These are phyloP conservation scores for Trichogramma evanescens DNA, from an alignment of 2,888 invertebrate genomes.

Conservation along the genomic window DNA sequence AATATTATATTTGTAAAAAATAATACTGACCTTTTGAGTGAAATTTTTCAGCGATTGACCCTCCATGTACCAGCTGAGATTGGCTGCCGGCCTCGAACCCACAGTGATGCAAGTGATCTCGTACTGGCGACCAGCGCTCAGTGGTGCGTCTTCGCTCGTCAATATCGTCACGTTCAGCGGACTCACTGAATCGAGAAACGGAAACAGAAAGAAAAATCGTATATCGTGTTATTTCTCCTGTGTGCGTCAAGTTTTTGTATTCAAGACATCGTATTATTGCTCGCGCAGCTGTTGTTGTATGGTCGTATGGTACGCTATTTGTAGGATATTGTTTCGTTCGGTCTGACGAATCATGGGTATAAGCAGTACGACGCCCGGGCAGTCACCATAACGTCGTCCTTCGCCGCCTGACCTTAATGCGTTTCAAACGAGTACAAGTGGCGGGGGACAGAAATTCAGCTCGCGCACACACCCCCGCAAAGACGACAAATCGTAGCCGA, in stretches of 20 bases:
- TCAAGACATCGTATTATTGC: background rate
- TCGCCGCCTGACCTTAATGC: constrained; percentile 22
- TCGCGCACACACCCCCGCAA: background rate
- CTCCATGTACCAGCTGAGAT: constrained; percentile 81
- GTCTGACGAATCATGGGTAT: no score
- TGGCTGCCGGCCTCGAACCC: constrained; percentile 79
- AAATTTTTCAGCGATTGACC: constrained; percentile 57
- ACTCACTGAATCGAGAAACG: constrained; percentile 56
- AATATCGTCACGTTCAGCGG: constrained; percentile 73
- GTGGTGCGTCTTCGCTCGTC: constrained; percentile 67
- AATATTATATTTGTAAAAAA: background rate
- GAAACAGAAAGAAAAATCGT: background rate
- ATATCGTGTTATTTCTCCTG: background rate
- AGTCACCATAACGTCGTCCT: no score
- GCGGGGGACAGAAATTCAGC: constrained; percentile 14
- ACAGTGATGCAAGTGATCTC: constrained; percentile 76
- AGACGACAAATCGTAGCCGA: constrained; percentile 15
- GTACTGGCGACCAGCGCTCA: constrained; percentile 76
- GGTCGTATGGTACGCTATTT: no score
- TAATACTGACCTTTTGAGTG: constrained; percentile 49
- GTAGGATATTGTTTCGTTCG: no score
- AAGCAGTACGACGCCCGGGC: no score
- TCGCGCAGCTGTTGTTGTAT: background rate
- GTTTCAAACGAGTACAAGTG: constrained; percentile 26
- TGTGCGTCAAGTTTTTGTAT: background rate